Percentiles rank a stretch among this genome's conserved stretches.
Conservation (phyloP, 2,888 invertebrate genomes). For the Lottia gigantea region DNA sequence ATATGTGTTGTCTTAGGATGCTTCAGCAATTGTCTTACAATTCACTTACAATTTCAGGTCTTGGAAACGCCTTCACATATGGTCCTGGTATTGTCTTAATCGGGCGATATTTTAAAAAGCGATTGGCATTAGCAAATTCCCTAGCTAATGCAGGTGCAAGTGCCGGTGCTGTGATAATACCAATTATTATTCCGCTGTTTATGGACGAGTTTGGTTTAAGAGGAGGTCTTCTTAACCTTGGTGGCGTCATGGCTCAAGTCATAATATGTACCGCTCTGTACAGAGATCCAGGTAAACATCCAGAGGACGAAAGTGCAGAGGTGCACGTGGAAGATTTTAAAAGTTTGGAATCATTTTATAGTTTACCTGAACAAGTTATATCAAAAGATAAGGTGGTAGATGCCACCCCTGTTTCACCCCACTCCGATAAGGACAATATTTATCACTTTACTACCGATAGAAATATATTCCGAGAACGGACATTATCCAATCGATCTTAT, state of each 20-base stretch:
- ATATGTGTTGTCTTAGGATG: no score
- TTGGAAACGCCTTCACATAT: slow-evolving; percentile 15
- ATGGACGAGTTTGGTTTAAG: slow-evolving; percentile 15
- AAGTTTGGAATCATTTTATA: slow-evolving; percentile 1
- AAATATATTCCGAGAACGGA: neutral
- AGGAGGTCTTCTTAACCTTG: slow-evolving; percentile 13
- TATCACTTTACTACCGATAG: neutral
- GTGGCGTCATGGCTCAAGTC: slow-evolving; percentile 13
- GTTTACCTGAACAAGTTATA: neutral
- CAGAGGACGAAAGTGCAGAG: neutral
- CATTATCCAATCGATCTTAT: neutral
- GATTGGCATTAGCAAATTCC: slow-evolving; percentile 6
- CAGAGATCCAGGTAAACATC: neutral
- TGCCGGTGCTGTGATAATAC: slow-evolving; percentile 9
- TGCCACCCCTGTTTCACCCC: neutral
- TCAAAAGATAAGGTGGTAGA: neutral
- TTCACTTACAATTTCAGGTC: slow-evolving; percentile 5
- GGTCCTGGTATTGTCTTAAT: slow-evolving; percentile 15
- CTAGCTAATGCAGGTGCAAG: slow-evolving; percentile 15
- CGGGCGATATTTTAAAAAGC: slow-evolving; percentile 15
- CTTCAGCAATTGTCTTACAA: no score
- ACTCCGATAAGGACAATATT: no score
- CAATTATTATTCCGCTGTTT: slow-evolving; percentile 7
- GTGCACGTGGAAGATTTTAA: neutral
- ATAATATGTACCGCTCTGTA: slow-evolving; percentile 10